Conservation (phyloP, 1,140 invertebrate species). For the Drosophila littoralis region DNA sequence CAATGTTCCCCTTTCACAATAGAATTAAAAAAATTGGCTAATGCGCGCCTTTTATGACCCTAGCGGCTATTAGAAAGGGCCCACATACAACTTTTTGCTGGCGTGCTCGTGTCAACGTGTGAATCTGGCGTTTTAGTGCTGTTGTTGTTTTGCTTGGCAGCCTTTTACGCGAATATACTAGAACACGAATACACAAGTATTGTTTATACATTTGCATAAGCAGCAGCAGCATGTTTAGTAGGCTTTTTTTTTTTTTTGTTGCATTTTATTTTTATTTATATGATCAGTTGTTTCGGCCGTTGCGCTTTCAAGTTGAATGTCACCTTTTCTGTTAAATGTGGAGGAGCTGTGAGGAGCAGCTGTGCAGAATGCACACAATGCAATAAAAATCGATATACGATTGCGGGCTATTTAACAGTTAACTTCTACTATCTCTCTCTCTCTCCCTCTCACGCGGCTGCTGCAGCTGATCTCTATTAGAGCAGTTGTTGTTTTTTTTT, state of each 20-base stretch:
- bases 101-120: conserved; percentile 12
- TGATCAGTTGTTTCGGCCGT: not conserved
- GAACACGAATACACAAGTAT: conserved; percentile 4
- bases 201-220: conserved; percentile 31
- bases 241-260: conserved; percentile 7
- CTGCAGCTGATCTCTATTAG: conserved; percentile 20
- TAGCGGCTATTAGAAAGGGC: not conserved
- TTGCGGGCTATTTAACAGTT: conserved; percentile 3
- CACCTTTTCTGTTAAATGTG: conserved; percentile 27
- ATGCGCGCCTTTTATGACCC: not conserved
- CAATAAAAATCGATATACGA: conserved; percentile 33
- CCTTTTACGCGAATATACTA: not conserved
- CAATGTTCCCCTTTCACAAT: no score
- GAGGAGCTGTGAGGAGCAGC: conserved; percentile 19
- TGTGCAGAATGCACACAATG: not conserved
- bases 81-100: conserved; percentile 2
- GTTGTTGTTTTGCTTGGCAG: conserved; percentile 36
- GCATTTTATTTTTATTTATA: conserved; percentile 10
- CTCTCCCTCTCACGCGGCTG: not conserved
- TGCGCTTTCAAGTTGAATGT: conserved; percentile 38
- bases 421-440: not conserved
- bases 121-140: conserved; percentile 2
- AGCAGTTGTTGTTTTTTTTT: not conserved
- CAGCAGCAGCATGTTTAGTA: conserved; percentile 4
- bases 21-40: not conserved